Percentiles rank a stretch among this genome's conserved stretches.
These are phyloP conservation scores for Nematolebias whitei DNA, from an alignment of 2,113 vertebrate genomes.

Conservation along the genomic window DNA sequence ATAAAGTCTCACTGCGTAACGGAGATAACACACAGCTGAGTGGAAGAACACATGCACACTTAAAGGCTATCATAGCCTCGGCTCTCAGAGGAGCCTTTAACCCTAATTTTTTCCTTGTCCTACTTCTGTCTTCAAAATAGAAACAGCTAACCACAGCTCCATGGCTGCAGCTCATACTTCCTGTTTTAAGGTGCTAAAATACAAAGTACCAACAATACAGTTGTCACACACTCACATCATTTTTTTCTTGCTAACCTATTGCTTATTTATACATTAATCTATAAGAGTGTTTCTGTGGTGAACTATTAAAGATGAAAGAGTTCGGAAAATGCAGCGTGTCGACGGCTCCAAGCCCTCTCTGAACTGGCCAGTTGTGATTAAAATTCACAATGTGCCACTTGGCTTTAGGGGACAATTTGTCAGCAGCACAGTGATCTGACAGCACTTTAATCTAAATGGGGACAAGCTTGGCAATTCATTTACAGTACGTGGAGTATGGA, in stretches of 20 bases:
- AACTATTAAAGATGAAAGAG: background rate
- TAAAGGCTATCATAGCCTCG: constrained; percentile 35
- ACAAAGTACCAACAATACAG: background rate
- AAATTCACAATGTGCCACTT: constrained; percentile 77
- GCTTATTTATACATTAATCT: background rate
- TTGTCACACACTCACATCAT: background rate
- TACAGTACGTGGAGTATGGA: constrained; percentile 73
- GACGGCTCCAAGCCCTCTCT: constrained; percentile 5
- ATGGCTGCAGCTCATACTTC: background rate
- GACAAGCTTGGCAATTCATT: constrained; percentile 83
- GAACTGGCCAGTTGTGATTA: constrained; percentile 74
- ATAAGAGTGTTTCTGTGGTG: background rate
- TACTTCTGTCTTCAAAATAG: constrained; percentile 56
- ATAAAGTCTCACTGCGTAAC: constrained; percentile 12
- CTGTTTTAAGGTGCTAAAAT: background rate
- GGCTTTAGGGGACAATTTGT: constrained; percentile 86
- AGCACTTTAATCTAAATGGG: constrained; percentile 85
- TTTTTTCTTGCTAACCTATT: background rate
- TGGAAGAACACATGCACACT: background rate
- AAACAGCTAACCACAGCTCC: constrained; percentile 34
- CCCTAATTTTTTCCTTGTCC: constrained; percentile 66
- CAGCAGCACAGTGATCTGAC: constrained; percentile 82
- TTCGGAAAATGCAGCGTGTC: constrained; percentile 7
- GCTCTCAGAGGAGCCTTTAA: constrained; percentile 70
- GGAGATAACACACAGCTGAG: constrained; percentile 30